Evolutionary conservation across 2,113 vertebrate genomes (phyloP), one percentile per base, ranked within the genome.

Genomic region (Pelodiscus sinensis): DNA sequence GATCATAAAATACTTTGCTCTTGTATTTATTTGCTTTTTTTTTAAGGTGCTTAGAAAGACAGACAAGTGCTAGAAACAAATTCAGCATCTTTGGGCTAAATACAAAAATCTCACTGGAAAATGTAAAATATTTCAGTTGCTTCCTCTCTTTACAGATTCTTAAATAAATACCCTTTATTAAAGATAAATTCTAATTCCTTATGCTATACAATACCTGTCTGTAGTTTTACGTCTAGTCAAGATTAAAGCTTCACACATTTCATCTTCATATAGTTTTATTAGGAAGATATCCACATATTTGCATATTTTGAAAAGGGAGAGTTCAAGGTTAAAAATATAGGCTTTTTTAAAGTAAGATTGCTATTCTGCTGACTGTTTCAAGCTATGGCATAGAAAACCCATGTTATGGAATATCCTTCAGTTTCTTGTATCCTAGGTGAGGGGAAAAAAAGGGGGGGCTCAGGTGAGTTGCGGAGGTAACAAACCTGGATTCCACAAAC

Each of bases 81-180:
- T 90, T 93, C 83, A 96, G 55, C 90, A 95, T 93, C 92, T 97
- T 97, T 96, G 96, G 96, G 96, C 88, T 97, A 97, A 98, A 97
- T 94, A 94, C 94, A 92, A 95, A 96, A 92, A 56, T 88, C 85
- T 94, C 82, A 92, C 65, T 81, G 68, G 73, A 89, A 96, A 94
- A 93, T 90, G 0, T 55, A 81, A 93, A 94, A 94, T 96, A 96
- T 94, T 97, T 94, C 90, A 95, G 54, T 3, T 54, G 11, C 60
- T 92, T 85, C 50, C 51, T 82, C 18, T 31, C 58, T 85, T 85
- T 94, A 95, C 83, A 92, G 62, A 86, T 25, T 85, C 1, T n/a
- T 86, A 97, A 94, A 96, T 95, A 96, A 94, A 97, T 94, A 97
- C 2, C 82, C 81, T 95, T 95, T 93, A 79, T 93, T 97, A 96